Evolutionary conservation across 2,113 vertebrate species (phyloP).

Genomic region (Hepsetus odoe): DNA sequence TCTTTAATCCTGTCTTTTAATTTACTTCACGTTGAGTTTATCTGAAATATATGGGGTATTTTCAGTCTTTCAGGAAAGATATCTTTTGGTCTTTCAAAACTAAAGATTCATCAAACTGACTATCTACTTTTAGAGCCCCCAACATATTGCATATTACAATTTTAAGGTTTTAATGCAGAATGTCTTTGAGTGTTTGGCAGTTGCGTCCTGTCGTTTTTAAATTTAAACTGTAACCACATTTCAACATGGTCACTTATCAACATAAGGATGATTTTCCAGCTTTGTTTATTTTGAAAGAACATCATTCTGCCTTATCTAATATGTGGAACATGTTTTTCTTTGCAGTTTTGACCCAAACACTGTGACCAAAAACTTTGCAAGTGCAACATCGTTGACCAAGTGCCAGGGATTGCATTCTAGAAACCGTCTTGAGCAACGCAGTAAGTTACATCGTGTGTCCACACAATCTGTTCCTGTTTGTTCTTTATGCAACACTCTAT

Average conservation of each 20-base stretch:
- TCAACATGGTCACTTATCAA: background rate
- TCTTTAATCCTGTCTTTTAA: background rate
- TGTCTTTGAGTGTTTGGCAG: too few species aligned
- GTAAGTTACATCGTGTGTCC: slow-evolving; percentile 54
- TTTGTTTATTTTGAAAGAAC: background rate
- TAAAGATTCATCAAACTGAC: too few species aligned
- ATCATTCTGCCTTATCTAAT: background rate
- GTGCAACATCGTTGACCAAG: slow-evolving; percentile 31
- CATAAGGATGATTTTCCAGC: background rate
- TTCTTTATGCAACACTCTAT: background rate
- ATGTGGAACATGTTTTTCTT: slow-evolving; percentile 3
- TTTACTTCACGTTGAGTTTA: background rate
- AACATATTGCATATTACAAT: too few species aligned
- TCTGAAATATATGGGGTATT: too few species aligned
- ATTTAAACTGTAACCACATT: too few species aligned
- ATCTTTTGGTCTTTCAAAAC: too few species aligned
- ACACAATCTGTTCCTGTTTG: background rate
- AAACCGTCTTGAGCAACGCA: slow-evolving; percentile 21
- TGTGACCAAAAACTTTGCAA: slow-evolving; percentile 63
- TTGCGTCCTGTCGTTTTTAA: too few species aligned
- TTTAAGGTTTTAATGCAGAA: too few species aligned
- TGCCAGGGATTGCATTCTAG: slow-evolving; percentile 19
- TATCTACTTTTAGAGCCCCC: too few species aligned
- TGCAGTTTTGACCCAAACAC: slow-evolving; percentile 70
- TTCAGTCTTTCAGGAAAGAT: too few species aligned